Percentiles rank a stretch among this genome's conserved stretches.
Conservation (phyloP, 2,797 vertebrate genomes). For the Sebastes itinus region DNA sequence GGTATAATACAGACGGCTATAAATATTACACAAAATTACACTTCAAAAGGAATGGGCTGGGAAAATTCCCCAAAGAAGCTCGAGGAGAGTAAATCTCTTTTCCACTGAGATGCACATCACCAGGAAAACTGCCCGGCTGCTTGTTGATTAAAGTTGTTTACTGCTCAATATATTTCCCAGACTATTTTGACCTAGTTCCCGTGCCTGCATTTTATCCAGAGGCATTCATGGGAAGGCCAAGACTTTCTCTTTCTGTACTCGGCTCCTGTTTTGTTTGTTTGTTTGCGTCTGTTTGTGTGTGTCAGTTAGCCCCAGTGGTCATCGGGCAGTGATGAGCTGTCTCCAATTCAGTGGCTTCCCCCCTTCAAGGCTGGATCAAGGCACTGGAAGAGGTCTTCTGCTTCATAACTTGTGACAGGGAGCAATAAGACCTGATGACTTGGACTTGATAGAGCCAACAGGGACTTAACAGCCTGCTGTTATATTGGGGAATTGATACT, state of each 20-base stretch:
- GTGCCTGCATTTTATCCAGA: constrained; percentile 28
- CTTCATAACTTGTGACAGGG: constrained; percentile 34
- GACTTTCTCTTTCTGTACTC: constrained; percentile 2
- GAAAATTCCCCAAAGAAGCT: constrained; percentile 28
- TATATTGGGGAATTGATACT: constrained; percentile 21
- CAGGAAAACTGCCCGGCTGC: constrained; percentile 28
- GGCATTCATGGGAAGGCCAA: background rate
- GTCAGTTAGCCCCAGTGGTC: constrained; percentile 17
- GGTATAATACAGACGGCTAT: background rate
- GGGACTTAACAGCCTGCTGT: constrained; percentile 4
- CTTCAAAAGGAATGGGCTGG: background rate
- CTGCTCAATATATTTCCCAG: constrained; percentile 32
- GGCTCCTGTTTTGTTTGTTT: constrained; percentile 7
- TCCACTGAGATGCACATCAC: constrained; percentile 13
- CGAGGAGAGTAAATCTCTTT: constrained; percentile 19
- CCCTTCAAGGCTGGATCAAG: constrained; percentile 7
- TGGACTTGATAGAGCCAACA: constrained; percentile 34
- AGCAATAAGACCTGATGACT: constrained; percentile 27
- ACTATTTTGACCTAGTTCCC: constrained; percentile 56
- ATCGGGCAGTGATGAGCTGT: constrained; percentile 27
- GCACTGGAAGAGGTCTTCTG: background rate
- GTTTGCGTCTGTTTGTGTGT: constrained; percentile 16
- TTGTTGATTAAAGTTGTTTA: constrained; percentile 61
- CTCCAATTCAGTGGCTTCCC: background rate
- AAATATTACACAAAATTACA: constrained; percentile 22